Percentiles rank a stretch among this genome's conserved stretches.
phyloP scores from a whole-genome alignment of 2,888 invertebrate species.

The Mesorhabditis spiculigera region DNA sequence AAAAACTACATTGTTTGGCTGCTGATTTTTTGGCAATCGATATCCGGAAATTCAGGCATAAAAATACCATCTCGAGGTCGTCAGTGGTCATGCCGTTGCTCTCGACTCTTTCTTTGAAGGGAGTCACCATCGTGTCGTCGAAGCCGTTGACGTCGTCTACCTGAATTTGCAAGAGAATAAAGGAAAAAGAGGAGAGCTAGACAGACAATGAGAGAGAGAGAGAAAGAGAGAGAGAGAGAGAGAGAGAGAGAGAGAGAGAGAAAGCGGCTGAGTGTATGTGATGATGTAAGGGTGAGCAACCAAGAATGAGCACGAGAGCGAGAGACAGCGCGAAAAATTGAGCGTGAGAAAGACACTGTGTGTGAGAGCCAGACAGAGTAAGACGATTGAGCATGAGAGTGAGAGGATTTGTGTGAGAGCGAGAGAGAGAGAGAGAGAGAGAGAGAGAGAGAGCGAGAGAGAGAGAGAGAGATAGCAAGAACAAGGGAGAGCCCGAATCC shows the following conservation, averaged over 20 bases:
- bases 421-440: no score
- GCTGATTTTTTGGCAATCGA: neutral
- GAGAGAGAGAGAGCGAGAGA: no score
- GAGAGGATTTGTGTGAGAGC: neutral
- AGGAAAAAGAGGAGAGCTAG: neutral
- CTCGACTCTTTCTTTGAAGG: slow-evolving; percentile 50
- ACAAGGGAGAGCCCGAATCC: neutral
- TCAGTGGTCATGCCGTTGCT: slow-evolving; percentile 42
- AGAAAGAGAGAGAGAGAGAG: no score
- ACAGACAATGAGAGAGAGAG: neutral
- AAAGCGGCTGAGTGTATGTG: no score
- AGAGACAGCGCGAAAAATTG: neutral
- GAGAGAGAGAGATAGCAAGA: neutral
- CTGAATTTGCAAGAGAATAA: slow-evolving; percentile 14
- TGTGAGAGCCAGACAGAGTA: neutral
- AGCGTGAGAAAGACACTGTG: neutral
- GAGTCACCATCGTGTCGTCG: slow-evolving; percentile 46
- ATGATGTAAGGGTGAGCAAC: no score
- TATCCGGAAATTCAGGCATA: neutral
- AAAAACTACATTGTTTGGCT: neutral
- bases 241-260: no score
- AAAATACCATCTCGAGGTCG: slow-evolving; percentile 43
- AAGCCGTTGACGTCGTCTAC: slow-evolving; percentile 57
- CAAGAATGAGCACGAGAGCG: no score
- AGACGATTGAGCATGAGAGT: neutral